Percentiles rank a stretch among this genome's conserved stretches.
Evolutionary conservation across 2,797 vertebrate genomes (phyloP).

Genomic region (Cyclopterus lumpus): DNA sequence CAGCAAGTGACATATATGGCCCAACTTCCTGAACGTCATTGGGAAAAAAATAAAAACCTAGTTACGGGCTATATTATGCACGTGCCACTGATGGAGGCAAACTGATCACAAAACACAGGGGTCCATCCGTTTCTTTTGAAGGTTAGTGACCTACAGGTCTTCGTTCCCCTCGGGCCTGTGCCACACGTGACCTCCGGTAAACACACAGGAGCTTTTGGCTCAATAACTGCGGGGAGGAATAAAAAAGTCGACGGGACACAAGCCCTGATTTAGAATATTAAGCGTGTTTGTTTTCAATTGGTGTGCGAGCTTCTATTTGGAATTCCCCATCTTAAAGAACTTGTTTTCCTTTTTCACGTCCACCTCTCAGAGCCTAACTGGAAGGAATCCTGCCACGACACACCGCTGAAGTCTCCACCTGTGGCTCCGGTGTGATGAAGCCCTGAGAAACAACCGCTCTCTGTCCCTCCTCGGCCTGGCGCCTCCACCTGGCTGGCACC

Average conservation of each 20-base stretch:
- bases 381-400: slow-evolving; percentile 24
- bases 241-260: background rate
- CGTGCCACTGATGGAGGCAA: background rate
- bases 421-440: slow-evolving; percentile 53
- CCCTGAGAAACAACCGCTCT: slow-evolving; percentile 40
- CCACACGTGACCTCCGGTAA: slow-evolving; percentile 6
- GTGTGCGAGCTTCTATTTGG: background rate
- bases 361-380: slow-evolving; percentile 50
- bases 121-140: background rate
- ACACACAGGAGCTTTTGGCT: background rate
- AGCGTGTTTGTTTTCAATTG: background rate
- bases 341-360: background rate
- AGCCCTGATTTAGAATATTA: background rate
- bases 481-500: slow-evolving; percentile 37
- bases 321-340: slow-evolving; percentile 16
- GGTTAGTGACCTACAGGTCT: background rate
- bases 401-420: slow-evolving; percentile 47
- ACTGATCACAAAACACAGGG: background rate
- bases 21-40: background rate
- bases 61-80: background rate
- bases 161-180: slow-evolving; percentile 2
- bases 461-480: slow-evolving; percentile 17
- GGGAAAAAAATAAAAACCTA: background rate
- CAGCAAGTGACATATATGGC: background rate
- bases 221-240: background rate